Conservation (phyloP, 2,113 vertebrate genomes). For the Calonectris borealis region DNA sequence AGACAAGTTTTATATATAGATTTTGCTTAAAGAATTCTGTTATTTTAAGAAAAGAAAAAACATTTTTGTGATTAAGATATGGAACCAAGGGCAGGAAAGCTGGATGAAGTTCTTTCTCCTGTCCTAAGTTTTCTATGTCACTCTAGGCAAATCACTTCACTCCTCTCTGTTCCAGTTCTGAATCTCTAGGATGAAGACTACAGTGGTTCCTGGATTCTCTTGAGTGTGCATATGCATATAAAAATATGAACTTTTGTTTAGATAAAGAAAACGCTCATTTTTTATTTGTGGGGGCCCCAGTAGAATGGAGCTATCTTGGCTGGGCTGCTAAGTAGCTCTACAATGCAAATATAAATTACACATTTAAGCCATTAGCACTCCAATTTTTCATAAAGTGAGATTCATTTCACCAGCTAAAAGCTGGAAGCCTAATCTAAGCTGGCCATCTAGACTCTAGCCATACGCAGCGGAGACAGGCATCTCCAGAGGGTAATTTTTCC, state of each 20-base stretch:
- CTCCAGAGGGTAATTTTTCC: neutral
- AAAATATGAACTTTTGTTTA: neutral
- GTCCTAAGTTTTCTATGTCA: neutral
- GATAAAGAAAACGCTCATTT: neutral
- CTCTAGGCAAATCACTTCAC: neutral
- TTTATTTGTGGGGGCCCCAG: neutral
- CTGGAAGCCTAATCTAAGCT: neutral
- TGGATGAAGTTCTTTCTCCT: neutral
- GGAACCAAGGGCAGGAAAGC: neutral
- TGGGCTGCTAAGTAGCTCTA: neutral
- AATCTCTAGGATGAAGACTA: neutral
- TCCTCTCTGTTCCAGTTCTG: neutral
- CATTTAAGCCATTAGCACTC: neutral
- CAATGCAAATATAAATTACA: neutral
- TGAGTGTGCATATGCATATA: neutral
- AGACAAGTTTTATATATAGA: neutral
- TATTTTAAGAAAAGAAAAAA: neutral
- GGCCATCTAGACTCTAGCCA: neutral
- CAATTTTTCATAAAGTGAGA: neutral
- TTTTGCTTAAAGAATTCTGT: neutral
- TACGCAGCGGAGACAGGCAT: neutral
- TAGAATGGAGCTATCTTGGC: neutral
- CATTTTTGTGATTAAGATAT: neutral
- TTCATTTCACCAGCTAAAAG: slow-evolving; percentile 12
- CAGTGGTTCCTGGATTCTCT: neutral